These are phyloP conservation scores for Xestoiulus laeticollis DNA, from an alignment of 2,888 invertebrate genomes.

Conservation along the genomic window DNA sequence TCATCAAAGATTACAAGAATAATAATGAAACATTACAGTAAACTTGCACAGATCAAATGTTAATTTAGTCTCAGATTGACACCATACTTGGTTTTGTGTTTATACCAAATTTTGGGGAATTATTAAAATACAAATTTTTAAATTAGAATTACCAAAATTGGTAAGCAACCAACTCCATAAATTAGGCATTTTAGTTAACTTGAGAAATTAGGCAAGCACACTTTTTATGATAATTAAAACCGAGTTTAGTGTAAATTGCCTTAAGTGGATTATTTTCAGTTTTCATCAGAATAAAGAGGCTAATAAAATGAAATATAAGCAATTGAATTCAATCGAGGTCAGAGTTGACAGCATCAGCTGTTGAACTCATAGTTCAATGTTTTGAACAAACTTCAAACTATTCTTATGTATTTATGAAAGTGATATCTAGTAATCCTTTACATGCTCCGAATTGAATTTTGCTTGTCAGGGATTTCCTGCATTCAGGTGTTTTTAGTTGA, in stretches of 20 bases:
- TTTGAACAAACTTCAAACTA: neutral
- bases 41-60: no score
- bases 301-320: neutral
- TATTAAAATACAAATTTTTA: no score
- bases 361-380: conserved; percentile 18
- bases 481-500: neutral
- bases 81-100: no score
- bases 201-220: no score
- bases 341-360: conserved; percentile 6
- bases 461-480: neutral
- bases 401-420: neutral
- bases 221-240: no score
- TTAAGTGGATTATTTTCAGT: neutral
- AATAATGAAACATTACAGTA: no score
- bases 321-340: neutral
- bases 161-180: no score
- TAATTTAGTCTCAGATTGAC: no score
- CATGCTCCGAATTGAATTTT: neutral
- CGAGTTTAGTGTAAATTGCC: neutral
- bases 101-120: no score
- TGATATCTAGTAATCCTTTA: neutral
- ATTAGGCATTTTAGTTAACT: no score
- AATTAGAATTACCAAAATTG: no score
- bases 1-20: no score
- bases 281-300: neutral